Percentiles rank a stretch among this genome's conserved stretches.
Evolutionary conservation across 2,888 invertebrate species (phyloP).

Genomic region (Lysandra coridon): DNA sequence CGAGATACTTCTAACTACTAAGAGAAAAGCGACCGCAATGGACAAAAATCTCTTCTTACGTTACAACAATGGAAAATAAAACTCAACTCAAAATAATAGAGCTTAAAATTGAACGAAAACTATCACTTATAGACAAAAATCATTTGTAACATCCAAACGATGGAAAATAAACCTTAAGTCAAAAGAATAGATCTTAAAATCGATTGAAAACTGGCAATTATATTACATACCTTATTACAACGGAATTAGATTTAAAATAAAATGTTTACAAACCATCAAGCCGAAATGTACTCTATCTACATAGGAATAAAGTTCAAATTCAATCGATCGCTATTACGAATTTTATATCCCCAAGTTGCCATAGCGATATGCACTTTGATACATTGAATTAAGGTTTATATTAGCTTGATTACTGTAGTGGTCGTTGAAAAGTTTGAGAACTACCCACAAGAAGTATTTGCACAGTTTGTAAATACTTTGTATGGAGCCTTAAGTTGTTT

Average conservation of each 20-base stretch:
- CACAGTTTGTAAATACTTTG: conserved; percentile 7
- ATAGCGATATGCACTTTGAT: neutral
- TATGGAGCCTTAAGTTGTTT: conserved; percentile 2
- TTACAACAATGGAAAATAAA: neutral
- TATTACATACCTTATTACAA: conserved; percentile 11
- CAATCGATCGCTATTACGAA: neutral
- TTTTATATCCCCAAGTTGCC: neutral
- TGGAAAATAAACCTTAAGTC: neutral
- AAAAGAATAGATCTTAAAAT: neutral
- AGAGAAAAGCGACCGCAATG: neutral
- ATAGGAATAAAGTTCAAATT: neutral
- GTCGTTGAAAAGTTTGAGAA: conserved; percentile 6
- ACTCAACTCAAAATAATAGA: neutral
- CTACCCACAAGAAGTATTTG: conserved; percentile 13
- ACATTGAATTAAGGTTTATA: neutral
- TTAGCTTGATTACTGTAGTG: neutral
- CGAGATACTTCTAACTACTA: neutral
- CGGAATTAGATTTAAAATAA: conserved; percentile 11
- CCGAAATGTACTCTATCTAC: neutral
- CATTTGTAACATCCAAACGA: neutral
- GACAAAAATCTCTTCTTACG: neutral
- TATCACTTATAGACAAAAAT: neutral
- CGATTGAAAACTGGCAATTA: neutral
- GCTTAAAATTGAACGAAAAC: neutral
- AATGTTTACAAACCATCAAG: neutral